Base-by-base conservation (phyloP, 2,797 vertebrate species). In the Champsocephalus gunnari region DNA sequence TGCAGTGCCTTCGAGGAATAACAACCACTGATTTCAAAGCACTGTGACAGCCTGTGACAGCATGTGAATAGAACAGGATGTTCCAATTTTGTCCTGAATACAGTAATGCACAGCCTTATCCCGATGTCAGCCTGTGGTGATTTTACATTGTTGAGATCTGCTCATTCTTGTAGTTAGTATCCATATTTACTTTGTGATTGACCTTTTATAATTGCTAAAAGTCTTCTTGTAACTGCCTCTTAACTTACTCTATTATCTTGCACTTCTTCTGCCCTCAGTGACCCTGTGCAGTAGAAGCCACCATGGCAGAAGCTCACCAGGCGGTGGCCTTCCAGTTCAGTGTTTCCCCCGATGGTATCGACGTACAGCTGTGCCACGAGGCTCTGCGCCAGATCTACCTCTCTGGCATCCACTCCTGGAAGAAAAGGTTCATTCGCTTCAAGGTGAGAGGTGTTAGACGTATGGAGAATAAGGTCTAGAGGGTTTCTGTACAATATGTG, bases 261-360 rank as follows among this genome's bases (percentile, higher is more conserved):
- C 4, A 4, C 41, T 62, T 41, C n/a, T 1, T 24, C 69, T 57
- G 9, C 11, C 43, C 43, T 34, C 71, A 93, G 92, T 89, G 87
- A 92, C 77, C 53, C 61, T 65, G 53, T 43, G 47, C 79, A 56
- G 49, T 54, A 74, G 85, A 47, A 85, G 88, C 84, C 88, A 92
- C 81, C 80, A 99, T 99, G 98, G 98, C 98, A 79, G 98, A 99
- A 96, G 98, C 98, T 34, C 98, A 99, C 83, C 98, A 99, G 93
- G 98, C 98, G 0, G 98, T 99, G 84, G 98, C 97, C 81, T 99
- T 99, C 84, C 97, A 99, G 86, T 99, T 98, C 89, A 99, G 97
- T 0, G 98, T 99, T 88, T 96, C 95, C 41, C 97, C 97, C 0
- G 98, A 99, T 83, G 97, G 97, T 28, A 98, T 99, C 17, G 97